Evolutionary conservation across 2,888 invertebrate genomes (phyloP).

Genomic region (Zhuqinia jingwanae): DNA sequence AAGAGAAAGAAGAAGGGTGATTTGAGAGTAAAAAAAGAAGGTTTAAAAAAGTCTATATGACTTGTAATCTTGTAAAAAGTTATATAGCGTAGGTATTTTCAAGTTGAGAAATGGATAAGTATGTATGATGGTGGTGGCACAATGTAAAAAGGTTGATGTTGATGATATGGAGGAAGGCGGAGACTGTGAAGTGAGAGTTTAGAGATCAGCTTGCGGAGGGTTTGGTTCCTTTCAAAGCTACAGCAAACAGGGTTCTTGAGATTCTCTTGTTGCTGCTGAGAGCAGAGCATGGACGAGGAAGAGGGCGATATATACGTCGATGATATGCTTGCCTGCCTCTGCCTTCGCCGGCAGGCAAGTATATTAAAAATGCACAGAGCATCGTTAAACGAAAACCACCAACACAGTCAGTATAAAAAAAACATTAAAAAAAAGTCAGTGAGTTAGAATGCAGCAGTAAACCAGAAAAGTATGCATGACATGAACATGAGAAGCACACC

Average conservation of each 20-base stretch:
- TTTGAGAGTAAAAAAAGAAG: slow-evolving; percentile 46
- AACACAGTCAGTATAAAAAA: background rate
- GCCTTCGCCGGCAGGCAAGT: background rate
- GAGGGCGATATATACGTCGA: background rate
- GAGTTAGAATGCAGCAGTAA: slow-evolving; percentile 59
- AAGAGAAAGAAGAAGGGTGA: slow-evolving; percentile 33
- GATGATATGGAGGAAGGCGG: slow-evolving; percentile 64
- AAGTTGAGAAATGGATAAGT: no score
- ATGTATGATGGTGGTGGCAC: background rate
- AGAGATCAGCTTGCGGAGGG: slow-evolving; percentile 67
- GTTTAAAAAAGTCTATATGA: background rate
- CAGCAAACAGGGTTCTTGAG: slow-evolving; percentile 66
- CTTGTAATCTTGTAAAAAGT: slow-evolving; percentile 5
- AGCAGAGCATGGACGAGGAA: no score
- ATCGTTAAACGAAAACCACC: slow-evolving; percentile 17
- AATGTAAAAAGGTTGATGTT: no score
- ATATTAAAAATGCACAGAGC: background rate
- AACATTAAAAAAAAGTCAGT: background rate
- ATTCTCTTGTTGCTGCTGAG: slow-evolving; percentile 46
- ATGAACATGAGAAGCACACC: background rate
- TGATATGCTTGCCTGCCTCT: slow-evolving; percentile 17
- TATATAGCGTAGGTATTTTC: background rate
- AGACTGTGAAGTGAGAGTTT: slow-evolving; percentile 67
- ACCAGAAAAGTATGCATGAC: slow-evolving; percentile 60
- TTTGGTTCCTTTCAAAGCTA: slow-evolving; percentile 68